These are phyloP conservation scores for Vombatus ursinus DNA, from an alignment of 2,113 vertebrate genomes.

Conservation along the genomic window DNA sequence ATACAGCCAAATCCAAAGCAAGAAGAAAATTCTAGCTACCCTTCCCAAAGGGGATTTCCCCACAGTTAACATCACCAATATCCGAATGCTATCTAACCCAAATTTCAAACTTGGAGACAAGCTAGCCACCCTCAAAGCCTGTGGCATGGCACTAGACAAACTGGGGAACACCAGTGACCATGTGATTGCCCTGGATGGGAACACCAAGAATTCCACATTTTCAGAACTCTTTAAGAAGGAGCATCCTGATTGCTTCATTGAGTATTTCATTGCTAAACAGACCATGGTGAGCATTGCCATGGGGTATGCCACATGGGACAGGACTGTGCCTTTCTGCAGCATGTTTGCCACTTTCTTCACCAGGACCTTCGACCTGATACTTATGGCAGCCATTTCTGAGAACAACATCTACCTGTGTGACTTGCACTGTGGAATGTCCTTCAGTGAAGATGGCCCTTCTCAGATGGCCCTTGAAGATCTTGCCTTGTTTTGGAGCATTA, in stretches of 20 bases:
- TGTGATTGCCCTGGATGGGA: slow-evolving; percentile 88
- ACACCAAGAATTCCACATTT: slow-evolving; percentile 92
- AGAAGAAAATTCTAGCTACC: slow-evolving; percentile 77
- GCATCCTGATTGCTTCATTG: slow-evolving; percentile 93
- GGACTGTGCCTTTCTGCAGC: slow-evolving; percentile 93
- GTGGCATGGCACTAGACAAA: slow-evolving; percentile 82
- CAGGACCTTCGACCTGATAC: slow-evolving; percentile 93
- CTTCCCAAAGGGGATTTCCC: slow-evolving; percentile 40
- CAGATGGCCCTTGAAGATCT: slow-evolving; percentile 96
- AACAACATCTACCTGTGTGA: slow-evolving; percentile 96
- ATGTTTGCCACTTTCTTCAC: slow-evolving; percentile 94
- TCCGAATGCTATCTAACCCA: slow-evolving; percentile 82
- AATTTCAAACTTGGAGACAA: slow-evolving; percentile 87
- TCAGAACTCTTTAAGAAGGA: slow-evolving; percentile 93
- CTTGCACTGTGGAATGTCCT: slow-evolving; percentile 95
- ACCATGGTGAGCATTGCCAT: slow-evolving; percentile 96
- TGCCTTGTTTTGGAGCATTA: slow-evolving; percentile 92
- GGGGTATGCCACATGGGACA: slow-evolving; percentile 90
- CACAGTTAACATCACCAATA: slow-evolving; percentile 72
- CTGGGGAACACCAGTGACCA: slow-evolving; percentile 81
- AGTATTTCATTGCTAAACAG: slow-evolving; percentile 96
- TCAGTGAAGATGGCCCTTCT: slow-evolving; percentile 96
- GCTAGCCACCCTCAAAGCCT: slow-evolving; percentile 84
- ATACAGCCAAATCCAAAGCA: slow-evolving; percentile 84
- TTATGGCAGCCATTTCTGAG: slow-evolving; percentile 95